These are phyloP conservation scores for Lathamus discolor DNA, from an alignment of 2,113 vertebrate genomes.

Conservation along the genomic window DNA sequence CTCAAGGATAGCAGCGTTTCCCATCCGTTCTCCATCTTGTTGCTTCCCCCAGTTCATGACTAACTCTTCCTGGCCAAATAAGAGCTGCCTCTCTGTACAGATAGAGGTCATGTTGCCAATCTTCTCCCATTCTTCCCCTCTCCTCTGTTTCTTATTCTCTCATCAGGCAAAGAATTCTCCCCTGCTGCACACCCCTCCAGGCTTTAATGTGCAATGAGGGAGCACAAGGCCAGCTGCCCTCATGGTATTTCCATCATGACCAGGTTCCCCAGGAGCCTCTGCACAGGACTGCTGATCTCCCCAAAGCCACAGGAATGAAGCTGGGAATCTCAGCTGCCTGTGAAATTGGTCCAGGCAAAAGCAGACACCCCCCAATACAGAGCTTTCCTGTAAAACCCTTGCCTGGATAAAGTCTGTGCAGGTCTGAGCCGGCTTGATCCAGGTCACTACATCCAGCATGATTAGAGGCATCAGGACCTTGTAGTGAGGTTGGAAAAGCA, in stretches of 20 bases:
- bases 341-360: neutral
- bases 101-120: neutral
- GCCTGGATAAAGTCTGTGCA: neutral
- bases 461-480: neutral
- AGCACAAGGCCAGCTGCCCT: neutral
- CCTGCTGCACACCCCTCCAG: neutral
- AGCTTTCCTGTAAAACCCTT: neutral
- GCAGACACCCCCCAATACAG: neutral
- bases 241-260: neutral
- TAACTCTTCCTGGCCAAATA: neutral
- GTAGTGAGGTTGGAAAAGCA: neutral
- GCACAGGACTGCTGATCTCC: neutral
- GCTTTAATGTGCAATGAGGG: rapidly evolving
- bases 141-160: neutral
- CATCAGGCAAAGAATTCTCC: neutral
- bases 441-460: neutral
- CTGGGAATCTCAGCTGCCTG: neutral
- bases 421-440: neutral
- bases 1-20: neutral
- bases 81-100: neutral
- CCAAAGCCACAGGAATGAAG: neutral
- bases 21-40: rapidly evolving
- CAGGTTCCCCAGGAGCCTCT: neutral
- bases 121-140: neutral
- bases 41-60: neutral